phyloP scores from a whole-genome alignment of 2,797 vertebrate genomes.

The Vespertilio murinus region DNA sequence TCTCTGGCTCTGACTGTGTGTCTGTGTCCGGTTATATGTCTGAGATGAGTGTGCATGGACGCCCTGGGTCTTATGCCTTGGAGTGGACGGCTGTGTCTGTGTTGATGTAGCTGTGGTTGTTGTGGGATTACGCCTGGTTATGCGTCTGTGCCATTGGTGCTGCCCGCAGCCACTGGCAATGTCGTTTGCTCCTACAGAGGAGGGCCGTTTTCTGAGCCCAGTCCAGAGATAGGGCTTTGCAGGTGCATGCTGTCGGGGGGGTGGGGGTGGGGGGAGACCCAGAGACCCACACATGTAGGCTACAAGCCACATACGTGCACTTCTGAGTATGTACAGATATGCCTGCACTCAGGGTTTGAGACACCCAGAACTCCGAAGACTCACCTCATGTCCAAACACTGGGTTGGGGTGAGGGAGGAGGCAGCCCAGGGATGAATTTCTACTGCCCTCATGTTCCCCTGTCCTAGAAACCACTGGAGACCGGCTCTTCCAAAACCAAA shows the following conservation, averaged over 20 bases:
- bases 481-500: slow-evolving; percentile 40
- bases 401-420: not conserved
- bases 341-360: not conserved
- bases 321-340: not conserved
- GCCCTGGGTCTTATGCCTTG: not conserved
- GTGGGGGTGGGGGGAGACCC: too few relatives aligned
- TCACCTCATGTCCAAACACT: not conserved
- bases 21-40: not conserved
- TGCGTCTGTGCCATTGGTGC: not conserved
- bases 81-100: not conserved
- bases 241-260: not conserved
- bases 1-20: not conserved
- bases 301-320: not conserved
- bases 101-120: not conserved
- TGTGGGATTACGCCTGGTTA: not conserved
- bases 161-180: not conserved
- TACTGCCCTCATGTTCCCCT: not conserved
- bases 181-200: not conserved
- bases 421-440: not conserved
- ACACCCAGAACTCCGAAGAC: not conserved
- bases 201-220: not conserved
- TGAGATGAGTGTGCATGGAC: not conserved
- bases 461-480: slow-evolving; percentile 60
- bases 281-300: not conserved
- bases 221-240: not conserved